Evolutionary conservation across 1,140 invertebrate species (phyloP), one percentile per base, ranked within the genome.

Genomic region (Euwallacea fornicatus): DNA sequence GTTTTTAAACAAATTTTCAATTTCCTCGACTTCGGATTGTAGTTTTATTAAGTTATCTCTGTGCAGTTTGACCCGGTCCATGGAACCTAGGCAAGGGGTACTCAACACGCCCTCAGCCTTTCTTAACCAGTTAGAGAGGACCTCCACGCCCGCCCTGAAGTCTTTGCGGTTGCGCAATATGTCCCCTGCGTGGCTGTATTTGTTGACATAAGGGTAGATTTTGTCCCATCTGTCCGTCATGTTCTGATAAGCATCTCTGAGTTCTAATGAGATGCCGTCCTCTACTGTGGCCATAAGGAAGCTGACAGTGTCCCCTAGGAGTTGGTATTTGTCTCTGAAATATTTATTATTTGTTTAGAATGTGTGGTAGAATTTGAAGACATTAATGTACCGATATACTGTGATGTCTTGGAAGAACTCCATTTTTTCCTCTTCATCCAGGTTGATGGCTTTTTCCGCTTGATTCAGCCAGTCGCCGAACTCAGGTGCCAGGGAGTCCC

Each of bases 391-490:
- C 69, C 69, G 58, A 93, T 94, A 96, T 2, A 93, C 85, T 53
- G 89, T 90, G 16, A 98, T 88, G 76, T 97, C 94, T 82, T 95
- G 88, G 83, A 95, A 95, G 83, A 93, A 96, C 77, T 95, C 93
- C 83, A 96, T 89, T 79, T 87, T 89, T 56, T 93, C 88, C 66
- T 96, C 93, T 83, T 97, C 94, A 2, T 90, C 86, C 4, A 90
- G 84, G 56, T 87, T 84, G 2, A 95, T 76, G 78, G 92, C 92
- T 44, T 89, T 84, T 76, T 96, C 90, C 0, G 95, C 95, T 76
- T 88, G 85, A 62, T 85, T 83, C 6, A 98, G 78, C 95, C 95
- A 98, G 2, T 84, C 81, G 54, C 91, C 89, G 73, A 98, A 90
- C 71, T 91, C 88, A 56, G 90, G 87, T 0, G 89, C 86, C 73